Base-by-base conservation (phyloP, 2,888 invertebrate genomes). In the Oithona nana region DNA sequence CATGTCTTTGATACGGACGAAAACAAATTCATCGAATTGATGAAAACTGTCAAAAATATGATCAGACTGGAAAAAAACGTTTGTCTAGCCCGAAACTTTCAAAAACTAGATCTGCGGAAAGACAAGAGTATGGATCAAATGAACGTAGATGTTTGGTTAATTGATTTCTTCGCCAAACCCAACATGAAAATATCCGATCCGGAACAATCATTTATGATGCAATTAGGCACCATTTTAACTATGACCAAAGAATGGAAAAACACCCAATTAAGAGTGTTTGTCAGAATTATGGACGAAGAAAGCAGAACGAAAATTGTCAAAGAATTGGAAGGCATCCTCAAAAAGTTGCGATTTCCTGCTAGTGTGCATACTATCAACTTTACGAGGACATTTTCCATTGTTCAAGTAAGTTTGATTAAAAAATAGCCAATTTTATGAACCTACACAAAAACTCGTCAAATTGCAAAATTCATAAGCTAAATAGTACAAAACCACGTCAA, bases 91-190 rank as follows among this genome's bases (percentile, higher is more conserved):
- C 77, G 97, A 30, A 86, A 97, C 74, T 98, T 98, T 73, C 81
- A 86, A 67, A 77, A 78, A 60, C 75, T 95, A 65, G 86, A 92
- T 50, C 61, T 73, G 66, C 67, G 55, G 71, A 83, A 83, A 55
- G 79, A 78, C n/a, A 76, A 79, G 1, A 74, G 49, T 28, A 52
- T 31, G 11, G 54, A 78, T 61, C 79, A 83, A 26, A 80, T 81
- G 67, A 89, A 84, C 75, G 90, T 98, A 64, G 98, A 98, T 75
- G 93, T 98, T 3, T 98, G 97, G 97, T 88, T 97, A 1, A 84
- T 94, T 1, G 94, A 97, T 72, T 82, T 93, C 67, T 81, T 94
- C 66, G 65, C 66, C 1, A 65, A 66, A 54, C 64, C 65, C 2
- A 61, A 62, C 1, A 64, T 62, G 24, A 56, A 64, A 31, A 64